phyloP scores from a whole-genome alignment of 2,113 vertebrate species.

The Prinia subflava region DNA sequence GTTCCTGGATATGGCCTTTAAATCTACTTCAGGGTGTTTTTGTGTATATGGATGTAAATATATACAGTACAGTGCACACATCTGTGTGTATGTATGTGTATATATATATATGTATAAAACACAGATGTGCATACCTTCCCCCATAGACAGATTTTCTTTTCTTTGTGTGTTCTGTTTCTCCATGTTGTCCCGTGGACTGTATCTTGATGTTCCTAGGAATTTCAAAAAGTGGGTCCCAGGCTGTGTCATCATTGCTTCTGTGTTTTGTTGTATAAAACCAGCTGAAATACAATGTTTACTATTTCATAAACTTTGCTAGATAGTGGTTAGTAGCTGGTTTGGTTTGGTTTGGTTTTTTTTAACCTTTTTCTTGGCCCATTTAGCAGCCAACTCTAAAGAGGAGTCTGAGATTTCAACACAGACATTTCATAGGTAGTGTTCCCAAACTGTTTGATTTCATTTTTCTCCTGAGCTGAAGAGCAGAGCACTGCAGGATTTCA shows the following conservation, averaged over 20 bases:
- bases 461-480: not conserved
- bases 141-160: conserved; percentile 36
- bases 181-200: not conserved
- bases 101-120: conserved; percentile 71
- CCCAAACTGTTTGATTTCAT: not conserved
- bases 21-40: conserved; percentile 77
- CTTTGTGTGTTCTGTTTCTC: conserved; percentile 32
- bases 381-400: conserved; percentile 1
- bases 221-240: not conserved
- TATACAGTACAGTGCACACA: conserved; percentile 71
- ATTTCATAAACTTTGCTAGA: not conserved
- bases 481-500: not conserved
- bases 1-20: conserved; percentile 75
- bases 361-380: not conserved
- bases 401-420: not conserved
- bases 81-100: conserved; percentile 64
- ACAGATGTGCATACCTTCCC: conserved; percentile 65
- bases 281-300: conserved; percentile 3
- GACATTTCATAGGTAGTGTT: not conserved
- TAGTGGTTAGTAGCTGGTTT: not conserved
- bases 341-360: not conserved
- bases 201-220: not conserved
- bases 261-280: conserved; percentile 8
- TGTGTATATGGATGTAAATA: conserved; percentile 80
- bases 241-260: conserved; percentile 5